phyloP scores from a whole-genome alignment of 1,140 invertebrate species.

The Solen grandis region DNA sequence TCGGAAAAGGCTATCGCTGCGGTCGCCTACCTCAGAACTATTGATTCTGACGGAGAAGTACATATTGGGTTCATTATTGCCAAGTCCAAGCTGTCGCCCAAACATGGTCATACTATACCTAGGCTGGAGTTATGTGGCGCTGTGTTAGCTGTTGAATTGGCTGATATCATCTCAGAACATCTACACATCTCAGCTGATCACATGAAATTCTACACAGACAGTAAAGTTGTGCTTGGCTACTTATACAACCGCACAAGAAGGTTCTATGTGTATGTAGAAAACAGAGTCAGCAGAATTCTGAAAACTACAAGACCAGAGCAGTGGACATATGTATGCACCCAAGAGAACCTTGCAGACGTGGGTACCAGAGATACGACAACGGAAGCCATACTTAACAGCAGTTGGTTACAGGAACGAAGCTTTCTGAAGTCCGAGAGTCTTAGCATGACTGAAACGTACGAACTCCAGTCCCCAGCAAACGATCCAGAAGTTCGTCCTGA shows the following conservation, averaged over 20 bases:
- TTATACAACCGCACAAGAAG: slow-evolving; percentile 27
- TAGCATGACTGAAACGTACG: neutral
- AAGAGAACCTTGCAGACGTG: too few species aligned
- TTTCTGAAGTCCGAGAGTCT: slow-evolving; percentile 13
- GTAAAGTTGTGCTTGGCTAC: slow-evolving; percentile 37
- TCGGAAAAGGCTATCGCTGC: slow-evolving; percentile 51
- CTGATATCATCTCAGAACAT: slow-evolving; percentile 32
- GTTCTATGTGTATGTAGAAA: slow-evolving; percentile 41
- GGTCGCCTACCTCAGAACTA: too few species aligned
- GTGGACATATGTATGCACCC: too few species aligned
- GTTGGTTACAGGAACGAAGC: slow-evolving; percentile 4
- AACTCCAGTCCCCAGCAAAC: neutral
- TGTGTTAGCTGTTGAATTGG: slow-evolving; percentile 42
- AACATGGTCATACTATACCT: slow-evolving; percentile 52
- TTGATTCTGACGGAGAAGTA: too few species aligned
- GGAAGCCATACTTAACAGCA: slow-evolving; percentile 39
- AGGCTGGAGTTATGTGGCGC: slow-evolving; percentile 54
- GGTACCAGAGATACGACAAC: too few species aligned
- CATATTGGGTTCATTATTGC: slow-evolving; percentile 31
- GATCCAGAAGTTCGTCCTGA: neutral
- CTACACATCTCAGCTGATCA: slow-evolving; percentile 13
- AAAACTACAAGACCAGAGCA: too few species aligned
- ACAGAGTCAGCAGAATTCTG: too few species aligned
- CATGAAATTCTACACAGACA: slow-evolving; percentile 27
- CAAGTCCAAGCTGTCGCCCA: slow-evolving; percentile 60